These are phyloP conservation scores for Coptodon bakossiorum DNA, from an alignment of 2,113 vertebrate species.

Conservation along the genomic window DNA sequence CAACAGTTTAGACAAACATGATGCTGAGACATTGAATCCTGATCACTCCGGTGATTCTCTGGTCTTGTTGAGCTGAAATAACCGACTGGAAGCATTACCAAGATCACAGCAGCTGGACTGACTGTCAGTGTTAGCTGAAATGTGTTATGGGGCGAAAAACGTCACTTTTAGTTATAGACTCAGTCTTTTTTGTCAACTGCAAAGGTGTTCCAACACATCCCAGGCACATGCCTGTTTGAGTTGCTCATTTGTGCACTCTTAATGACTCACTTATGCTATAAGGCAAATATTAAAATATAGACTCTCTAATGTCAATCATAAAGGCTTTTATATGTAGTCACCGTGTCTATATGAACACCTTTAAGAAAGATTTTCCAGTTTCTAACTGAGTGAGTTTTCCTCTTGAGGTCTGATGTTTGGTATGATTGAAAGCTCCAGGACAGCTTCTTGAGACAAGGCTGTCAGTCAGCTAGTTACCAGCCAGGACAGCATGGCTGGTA, in stretches of 20 bases:
- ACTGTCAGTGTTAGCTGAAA: neutral
- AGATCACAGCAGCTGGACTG: neutral
- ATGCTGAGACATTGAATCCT: neutral
- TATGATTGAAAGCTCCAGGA: neutral
- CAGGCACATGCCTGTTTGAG: neutral
- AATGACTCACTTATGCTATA: neutral
- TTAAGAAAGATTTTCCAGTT: neutral
- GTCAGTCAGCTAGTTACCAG: neutral
- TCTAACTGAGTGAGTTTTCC: neutral
- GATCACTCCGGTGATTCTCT: neutral
- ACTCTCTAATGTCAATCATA: neutral
- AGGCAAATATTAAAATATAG: neutral
- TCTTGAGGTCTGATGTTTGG: neutral
- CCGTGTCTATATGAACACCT: fast-evolving
- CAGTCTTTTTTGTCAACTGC: neutral
- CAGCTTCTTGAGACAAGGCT: neutral
- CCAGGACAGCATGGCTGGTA: neutral
- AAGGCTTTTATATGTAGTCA: neutral
- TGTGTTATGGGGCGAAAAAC: neutral
- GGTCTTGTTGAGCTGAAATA: neutral
- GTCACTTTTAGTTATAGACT: neutral
- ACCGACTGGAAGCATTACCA: neutral
- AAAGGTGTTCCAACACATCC: neutral
- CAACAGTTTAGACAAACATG: neutral
- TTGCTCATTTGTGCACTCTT: neutral